phyloP scores from a whole-genome alignment of 1,140 invertebrate genomes.

The Dysdera silvatica region DNA sequence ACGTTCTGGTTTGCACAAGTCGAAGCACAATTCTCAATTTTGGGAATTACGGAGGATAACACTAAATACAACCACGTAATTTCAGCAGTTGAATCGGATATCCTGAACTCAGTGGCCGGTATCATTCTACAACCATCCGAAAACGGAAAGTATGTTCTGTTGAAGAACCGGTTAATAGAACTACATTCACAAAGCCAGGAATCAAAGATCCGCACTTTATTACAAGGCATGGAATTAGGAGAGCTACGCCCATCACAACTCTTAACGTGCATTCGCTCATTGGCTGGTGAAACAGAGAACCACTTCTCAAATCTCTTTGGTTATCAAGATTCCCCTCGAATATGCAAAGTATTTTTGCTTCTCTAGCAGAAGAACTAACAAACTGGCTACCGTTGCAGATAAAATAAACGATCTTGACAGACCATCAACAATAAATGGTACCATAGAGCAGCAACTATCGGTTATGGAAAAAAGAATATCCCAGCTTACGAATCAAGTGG shows the following conservation, averaged over 20 bases:
- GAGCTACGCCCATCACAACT: constrained; percentile 1
- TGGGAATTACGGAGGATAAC: background rate
- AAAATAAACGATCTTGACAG: too few species aligned
- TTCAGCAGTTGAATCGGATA: background rate
- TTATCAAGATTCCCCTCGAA: background rate
- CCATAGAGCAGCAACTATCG: too few species aligned
- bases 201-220: background rate
- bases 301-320: background rate
- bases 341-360: background rate
- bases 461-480: too few species aligned
- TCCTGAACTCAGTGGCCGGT: background rate
- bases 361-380: background rate
- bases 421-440: too few species aligned
- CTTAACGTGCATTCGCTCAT: background rate
- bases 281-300: background rate
- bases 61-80: background rate
- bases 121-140: background rate
- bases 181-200: background rate
- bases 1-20: constrained; percentile 37
- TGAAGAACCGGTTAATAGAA: background rate
- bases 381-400: background rate
- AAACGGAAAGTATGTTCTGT: too few species aligned
- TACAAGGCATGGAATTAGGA: background rate
- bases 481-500: too few species aligned
- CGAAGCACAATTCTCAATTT: background rate